These are phyloP conservation scores for Ephialtes manifestator DNA, from an alignment of 2,888 invertebrate species.

Conservation along the genomic window DNA sequence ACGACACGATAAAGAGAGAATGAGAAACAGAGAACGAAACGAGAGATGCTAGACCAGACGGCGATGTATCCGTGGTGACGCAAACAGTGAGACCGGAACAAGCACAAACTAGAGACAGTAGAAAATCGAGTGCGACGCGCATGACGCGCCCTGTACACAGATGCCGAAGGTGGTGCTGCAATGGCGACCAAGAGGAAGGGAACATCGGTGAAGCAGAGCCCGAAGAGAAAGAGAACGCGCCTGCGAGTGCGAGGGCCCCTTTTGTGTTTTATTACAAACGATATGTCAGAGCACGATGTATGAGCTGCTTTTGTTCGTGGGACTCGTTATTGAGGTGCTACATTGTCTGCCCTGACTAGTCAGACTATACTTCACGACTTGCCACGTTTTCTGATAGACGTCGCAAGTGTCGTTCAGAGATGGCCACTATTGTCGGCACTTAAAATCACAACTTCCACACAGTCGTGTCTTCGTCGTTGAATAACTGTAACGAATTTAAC, in stretches of 20 bases:
- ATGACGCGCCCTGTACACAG: constrained; percentile 74
- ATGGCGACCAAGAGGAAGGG: constrained; percentile 33
- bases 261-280: constrained; percentile 86
- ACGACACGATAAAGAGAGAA: constrained; percentile 67
- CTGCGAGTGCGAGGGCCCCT: constrained; percentile 73
- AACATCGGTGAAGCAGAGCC: not conserved
- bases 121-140: constrained; percentile 52
- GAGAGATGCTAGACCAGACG: constrained; percentile 40
- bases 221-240: constrained; percentile 29
- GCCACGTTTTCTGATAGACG: constrained; percentile 80
- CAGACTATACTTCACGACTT: constrained; percentile 72
- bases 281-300: constrained; percentile 84
- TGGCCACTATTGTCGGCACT: not conserved
- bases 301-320: constrained; percentile 83
- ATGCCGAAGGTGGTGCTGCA: constrained; percentile 78
- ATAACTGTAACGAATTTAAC: not conserved
- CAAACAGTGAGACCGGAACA: constrained; percentile 54
- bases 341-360: constrained; percentile 84
- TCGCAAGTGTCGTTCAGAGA: constrained; percentile 70
- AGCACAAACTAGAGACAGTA: constrained; percentile 71
- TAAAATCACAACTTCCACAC: not conserved
- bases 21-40: constrained; percentile 38
- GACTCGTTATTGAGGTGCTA: constrained; percentile 84
- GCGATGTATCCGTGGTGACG: constrained; percentile 46
- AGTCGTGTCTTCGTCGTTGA: constrained; percentile 4